Evolutionary conservation across 35 echinoderm and acorn worm genomes (phyloP).

Genomic region (Lytechinus pictus): DNA sequence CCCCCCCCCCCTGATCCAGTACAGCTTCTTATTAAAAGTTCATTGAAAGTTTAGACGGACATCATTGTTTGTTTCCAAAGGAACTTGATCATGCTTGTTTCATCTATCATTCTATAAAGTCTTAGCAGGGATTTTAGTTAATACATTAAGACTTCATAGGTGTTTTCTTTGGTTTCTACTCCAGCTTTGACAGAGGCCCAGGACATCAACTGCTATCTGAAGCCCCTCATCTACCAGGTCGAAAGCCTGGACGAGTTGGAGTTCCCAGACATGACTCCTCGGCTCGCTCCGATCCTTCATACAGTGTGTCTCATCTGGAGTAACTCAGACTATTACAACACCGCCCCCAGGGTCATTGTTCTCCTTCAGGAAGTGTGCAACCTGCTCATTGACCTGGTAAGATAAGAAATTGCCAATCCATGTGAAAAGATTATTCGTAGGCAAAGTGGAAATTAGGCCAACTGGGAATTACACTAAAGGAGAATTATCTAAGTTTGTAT

Average conservation of each 20-base stretch:
- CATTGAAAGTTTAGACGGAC: no score
- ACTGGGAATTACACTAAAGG: no score
- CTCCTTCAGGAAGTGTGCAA: slow-evolving; percentile 97
- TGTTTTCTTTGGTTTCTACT: neutral
- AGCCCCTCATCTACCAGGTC: slow-evolving; percentile 73
- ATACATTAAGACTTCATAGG: neutral
- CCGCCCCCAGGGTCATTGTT: slow-evolving; percentile 92
- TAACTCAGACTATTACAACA: slow-evolving; percentile 98
- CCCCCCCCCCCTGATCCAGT: no score
- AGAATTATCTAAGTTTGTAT: no score
- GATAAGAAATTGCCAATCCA: neutral
- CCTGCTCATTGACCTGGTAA: slow-evolving; percentile 85
- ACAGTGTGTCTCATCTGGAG: slow-evolving; percentile 94
- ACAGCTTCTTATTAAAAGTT: no score
- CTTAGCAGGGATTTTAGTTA: no score
- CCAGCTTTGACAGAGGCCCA: slow-evolving; percentile 94
- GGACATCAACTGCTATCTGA: slow-evolving; percentile 92
- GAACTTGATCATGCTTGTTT: no score
- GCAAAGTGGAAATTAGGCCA: no score
- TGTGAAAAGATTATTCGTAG: no score
- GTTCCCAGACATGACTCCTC: slow-evolving; percentile 76
- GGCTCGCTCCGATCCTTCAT: slow-evolving; percentile 81
- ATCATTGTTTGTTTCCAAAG: no score
- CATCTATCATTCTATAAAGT: no score
- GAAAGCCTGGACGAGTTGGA: slow-evolving; percentile 91